Percentiles rank a stretch among this genome's conserved stretches.
Evolutionary conservation across 2,113 vertebrate species (phyloP).

Genomic region (Rhineura floridana): DNA sequence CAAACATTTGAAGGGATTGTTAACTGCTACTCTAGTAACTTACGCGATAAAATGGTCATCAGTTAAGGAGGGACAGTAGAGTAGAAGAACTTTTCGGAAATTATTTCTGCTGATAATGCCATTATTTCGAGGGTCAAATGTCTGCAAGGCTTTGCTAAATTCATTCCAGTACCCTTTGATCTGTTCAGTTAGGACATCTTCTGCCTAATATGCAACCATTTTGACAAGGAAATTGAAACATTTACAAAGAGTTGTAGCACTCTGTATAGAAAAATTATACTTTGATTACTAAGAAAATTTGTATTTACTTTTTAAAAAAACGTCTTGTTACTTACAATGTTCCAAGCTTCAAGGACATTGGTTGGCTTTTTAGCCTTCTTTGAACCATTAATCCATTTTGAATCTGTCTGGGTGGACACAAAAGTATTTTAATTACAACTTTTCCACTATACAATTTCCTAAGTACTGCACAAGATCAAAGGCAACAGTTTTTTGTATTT

Average conservation of each 20-base stretch:
- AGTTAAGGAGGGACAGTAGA: constrained; percentile 60
- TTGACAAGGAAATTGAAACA: constrained; percentile 4
- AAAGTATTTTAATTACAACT: background rate
- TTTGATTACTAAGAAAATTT: constrained; percentile 9
- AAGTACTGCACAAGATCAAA: background rate
- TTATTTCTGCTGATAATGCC: constrained; percentile 55
- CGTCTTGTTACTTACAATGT: constrained; percentile 53
- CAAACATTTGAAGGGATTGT: background rate
- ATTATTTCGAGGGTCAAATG: constrained; percentile 44
- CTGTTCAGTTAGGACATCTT: constrained; percentile 57
- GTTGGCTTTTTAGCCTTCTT: constrained; percentile 33
- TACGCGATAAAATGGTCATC: constrained; percentile 68
- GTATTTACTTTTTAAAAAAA: background rate
- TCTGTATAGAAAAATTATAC: background rate
- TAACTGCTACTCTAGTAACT: constrained; percentile 24
- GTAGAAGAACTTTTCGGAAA: constrained; percentile 64
- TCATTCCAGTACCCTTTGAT: constrained; percentile 49
- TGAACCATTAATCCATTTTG: constrained; percentile 27
- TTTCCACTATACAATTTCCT: background rate
- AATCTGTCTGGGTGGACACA: constrained; percentile 45
- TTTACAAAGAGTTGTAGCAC: background rate
- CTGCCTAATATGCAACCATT: constrained; percentile 43
- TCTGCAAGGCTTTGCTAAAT: constrained; percentile 60
- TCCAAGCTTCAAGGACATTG: constrained; percentile 46
- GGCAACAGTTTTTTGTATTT: background rate